Base-by-base conservation (phyloP, 2,888 invertebrate genomes). In the Hetaerina titia region DNA sequence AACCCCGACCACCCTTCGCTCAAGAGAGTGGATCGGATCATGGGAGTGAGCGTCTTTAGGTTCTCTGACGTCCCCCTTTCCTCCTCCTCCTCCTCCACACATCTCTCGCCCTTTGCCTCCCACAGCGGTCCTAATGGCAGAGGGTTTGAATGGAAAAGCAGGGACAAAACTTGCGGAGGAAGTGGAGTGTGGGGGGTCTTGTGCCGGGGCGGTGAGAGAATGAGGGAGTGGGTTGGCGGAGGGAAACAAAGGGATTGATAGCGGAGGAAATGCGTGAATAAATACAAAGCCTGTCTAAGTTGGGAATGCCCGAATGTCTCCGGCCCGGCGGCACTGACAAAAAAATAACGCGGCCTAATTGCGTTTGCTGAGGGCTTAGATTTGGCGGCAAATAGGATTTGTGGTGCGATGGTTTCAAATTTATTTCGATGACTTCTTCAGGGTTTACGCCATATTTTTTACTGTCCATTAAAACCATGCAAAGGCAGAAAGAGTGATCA, bases 91-190 rank as follows among this genome's bases (percentile, higher is more conserved):
- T 63, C 45, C 31, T 89, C 45, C 45, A 9, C 56, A 56, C 31
- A 56, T 87, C 25, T 31, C 45, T 87, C 87, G 31, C n/a, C 13
- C n/a, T 57, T 22, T 56, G 57, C 57, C 22, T n/a, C 13, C 89
- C 58, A 60, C 60, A 11, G 60, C 58, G 60, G 60, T 90, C 90
- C 25, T 56, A 60, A 15, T 25, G 58, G 90, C 58, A 19, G 58
- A 60, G 90, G 90, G 90, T 60, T 90, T 90, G 60, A 58, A 89
- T 56, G 69, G n/a, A 45, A 90, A 19, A 64, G 64, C 63, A 58
- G 89, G 57, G 89, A 56, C 8, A 45, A 31, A 45, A 64, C 45
- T 69, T 19, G 45, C 64, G 90, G 64, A 25, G 64, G 64, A 45
- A 31, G 64, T 31, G 90, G 17, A 45, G 45, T 15, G 25, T 8